Percentiles rank a stretch among this genome's conserved stretches.
Conservation (phyloP, 2,113 vertebrate species). For the Argyrosomus japonicus region DNA sequence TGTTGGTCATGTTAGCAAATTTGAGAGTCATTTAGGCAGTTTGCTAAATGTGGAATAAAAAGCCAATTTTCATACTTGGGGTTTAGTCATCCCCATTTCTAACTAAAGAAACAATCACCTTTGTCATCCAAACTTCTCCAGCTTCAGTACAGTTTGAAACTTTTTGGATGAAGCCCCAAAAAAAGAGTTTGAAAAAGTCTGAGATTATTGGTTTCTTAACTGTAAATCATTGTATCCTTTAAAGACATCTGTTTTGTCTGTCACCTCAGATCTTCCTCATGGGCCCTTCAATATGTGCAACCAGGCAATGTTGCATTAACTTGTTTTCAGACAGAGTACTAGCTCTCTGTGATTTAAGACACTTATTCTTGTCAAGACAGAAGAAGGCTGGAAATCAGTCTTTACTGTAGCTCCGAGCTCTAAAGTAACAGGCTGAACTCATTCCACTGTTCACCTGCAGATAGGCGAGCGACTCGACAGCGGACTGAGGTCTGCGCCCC, state of each 20-base stretch:
- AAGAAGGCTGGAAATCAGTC: neutral
- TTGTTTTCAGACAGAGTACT: neutral
- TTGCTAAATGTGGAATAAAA: neutral
- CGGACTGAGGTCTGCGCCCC: conserved; percentile 29
- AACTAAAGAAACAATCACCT: neutral
- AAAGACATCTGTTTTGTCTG: neutral
- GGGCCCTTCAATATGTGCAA: neutral
- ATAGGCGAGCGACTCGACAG: neutral
- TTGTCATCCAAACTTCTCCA: neutral
- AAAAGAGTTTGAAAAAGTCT: neutral
- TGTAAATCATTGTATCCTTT: neutral
- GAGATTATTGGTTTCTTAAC: neutral
- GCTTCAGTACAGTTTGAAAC: neutral
- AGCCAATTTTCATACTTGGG: neutral
- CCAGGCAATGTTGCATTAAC: neutral
- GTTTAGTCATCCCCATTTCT: neutral
- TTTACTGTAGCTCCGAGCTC: neutral
- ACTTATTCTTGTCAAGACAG: neutral
- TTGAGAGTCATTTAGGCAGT: neutral
- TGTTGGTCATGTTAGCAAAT: neutral
- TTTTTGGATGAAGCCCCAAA: neutral
- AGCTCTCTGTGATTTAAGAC: neutral
- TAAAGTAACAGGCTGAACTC: neutral
- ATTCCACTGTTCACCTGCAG: conserved; percentile 3
- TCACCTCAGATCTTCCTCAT: neutral